Base-by-base conservation (phyloP, 2,888 invertebrate species). In the Drosophila aldrichi region DNA sequence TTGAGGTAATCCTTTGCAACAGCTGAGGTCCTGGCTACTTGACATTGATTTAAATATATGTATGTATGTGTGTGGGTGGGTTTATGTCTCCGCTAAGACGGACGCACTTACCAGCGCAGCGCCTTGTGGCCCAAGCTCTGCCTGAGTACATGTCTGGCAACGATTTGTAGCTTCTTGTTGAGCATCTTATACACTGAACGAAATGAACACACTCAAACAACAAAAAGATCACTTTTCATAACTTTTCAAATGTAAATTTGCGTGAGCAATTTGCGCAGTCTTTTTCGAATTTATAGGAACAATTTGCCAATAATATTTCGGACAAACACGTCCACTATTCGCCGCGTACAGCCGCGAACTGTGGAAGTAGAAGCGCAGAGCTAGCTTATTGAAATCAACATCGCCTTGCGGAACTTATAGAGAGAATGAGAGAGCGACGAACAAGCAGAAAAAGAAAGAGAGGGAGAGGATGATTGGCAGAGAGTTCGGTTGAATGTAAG, bases 81-180 rank as follows among this genome's bases (percentile, higher is more conserved):
- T 67, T 32, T 16, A 22, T 43, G 58, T 57, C 36, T 36, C 12
- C 1, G 12, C 43, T 57, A 32, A 22, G 32, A 10, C 10, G 10
- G 10, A 48, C n/a, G 10, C 29, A 62, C 81, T 70, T 71, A 82
- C 82, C 82, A 64, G 18, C 88, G 88, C 43, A 46, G 29, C 8
- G 66, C 36, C 1, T 68, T 70, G 8, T 46, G n/a, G 12, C 20
- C 60, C n/a, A 55, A 46, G 43, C 51, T 49, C 43, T 79, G 73
- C 40, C 48, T 60, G 0, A 79, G 56, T 43, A 79, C 14, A 48
- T 72, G 59, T 14, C 48, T 60, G n/a, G 77, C 63, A 20, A 79
- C 8, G 29, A 51, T 64, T 51, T 81, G 70, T 34, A 82, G 44
- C 41, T 71, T 73, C 34, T 64, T 62, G 63, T 60, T 73, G 8